Percentiles rank a stretch among this genome's conserved stretches.
These are phyloP conservation scores for Mythimna ferrago DNA, from an alignment of 2,888 invertebrate genomes.

Conservation along the genomic window DNA sequence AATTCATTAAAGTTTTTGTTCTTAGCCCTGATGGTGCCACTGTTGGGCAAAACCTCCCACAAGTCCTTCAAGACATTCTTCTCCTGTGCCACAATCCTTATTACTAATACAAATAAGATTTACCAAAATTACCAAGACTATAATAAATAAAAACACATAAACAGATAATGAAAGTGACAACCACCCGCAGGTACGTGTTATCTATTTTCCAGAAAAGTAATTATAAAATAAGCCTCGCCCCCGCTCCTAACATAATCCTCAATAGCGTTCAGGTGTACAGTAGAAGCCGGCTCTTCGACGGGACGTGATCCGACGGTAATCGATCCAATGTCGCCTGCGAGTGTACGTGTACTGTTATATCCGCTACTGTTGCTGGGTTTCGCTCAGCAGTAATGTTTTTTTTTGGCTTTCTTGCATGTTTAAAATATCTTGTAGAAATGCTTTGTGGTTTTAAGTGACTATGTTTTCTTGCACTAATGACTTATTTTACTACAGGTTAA, in stretches of 20 bases:
- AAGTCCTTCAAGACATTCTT: too few relatives aligned
- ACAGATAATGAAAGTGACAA: not conserved
- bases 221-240: constrained; percentile 35
- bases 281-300: constrained; percentile 52
- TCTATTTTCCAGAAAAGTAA: constrained; percentile 14
- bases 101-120: not conserved
- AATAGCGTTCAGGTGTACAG: constrained; percentile 59
- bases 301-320: constrained; percentile 70
- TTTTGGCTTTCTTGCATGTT: constrained; percentile 16
- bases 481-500: too few relatives aligned
- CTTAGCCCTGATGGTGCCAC: too few relatives aligned
- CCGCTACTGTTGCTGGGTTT: constrained; percentile 4
- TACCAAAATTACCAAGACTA: not conserved
- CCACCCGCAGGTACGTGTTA: not conserved
- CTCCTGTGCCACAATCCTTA: not conserved
- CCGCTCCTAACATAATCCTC: constrained; percentile 36
- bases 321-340: constrained; percentile 63
- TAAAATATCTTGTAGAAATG: constrained; percentile 9
- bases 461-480: too few relatives aligned
- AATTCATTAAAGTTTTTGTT: too few relatives aligned
- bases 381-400: not conserved
- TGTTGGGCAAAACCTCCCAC: too few relatives aligned
- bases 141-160: not conserved
- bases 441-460: not conserved
- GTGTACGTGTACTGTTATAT: constrained; percentile 26